A percentile compares a stretch with the other conserved stretches of the same genome.
phyloP scores from a whole-genome alignment of 2,888 invertebrate genomes.

The Podotricha telesiphe region DNA sequence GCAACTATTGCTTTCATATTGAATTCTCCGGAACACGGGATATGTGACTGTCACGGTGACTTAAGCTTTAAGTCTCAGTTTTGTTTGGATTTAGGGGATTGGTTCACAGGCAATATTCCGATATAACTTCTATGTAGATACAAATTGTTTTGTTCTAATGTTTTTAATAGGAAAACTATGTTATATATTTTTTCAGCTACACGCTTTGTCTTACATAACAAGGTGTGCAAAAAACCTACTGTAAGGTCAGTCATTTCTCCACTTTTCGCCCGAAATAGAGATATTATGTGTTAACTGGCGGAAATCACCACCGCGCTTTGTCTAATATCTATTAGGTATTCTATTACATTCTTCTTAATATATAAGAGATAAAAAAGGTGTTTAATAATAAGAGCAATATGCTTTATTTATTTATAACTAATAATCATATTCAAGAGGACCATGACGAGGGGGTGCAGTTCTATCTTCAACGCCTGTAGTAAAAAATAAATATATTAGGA shows the following conservation, averaged over 20 bases:
- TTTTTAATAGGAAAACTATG: not conserved
- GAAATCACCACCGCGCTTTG: no score
- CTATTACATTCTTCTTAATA: no score
- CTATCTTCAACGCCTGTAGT: slow-evolving; percentile 38
- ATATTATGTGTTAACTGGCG: not conserved
- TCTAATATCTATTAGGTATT: no score
- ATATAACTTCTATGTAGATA: not conserved
- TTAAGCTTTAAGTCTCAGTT: slow-evolving; percentile 29
- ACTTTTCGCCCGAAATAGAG: no score
- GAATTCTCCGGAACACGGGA: slow-evolving; percentile 38
- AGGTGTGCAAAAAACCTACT: no score
- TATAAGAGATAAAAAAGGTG: no score
- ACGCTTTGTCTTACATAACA: no score
- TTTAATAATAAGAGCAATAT: no score
- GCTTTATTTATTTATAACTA: not conserved
- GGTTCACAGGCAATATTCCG: not conserved
- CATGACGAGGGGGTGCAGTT: slow-evolving; percentile 37
- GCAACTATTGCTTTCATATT: slow-evolving; percentile 46
- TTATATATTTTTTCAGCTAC: no score
- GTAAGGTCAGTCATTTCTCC: no score
- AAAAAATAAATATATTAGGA: not conserved
- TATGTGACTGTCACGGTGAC: slow-evolving; percentile 35
- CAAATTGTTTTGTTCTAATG: not conserved
- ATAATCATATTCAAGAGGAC: slow-evolving; percentile 31
- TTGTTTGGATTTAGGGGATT: slow-evolving; percentile 25